phyloP scores from a whole-genome alignment of 2,113 vertebrate genomes.

The Dipodomys ordii region DNA sequence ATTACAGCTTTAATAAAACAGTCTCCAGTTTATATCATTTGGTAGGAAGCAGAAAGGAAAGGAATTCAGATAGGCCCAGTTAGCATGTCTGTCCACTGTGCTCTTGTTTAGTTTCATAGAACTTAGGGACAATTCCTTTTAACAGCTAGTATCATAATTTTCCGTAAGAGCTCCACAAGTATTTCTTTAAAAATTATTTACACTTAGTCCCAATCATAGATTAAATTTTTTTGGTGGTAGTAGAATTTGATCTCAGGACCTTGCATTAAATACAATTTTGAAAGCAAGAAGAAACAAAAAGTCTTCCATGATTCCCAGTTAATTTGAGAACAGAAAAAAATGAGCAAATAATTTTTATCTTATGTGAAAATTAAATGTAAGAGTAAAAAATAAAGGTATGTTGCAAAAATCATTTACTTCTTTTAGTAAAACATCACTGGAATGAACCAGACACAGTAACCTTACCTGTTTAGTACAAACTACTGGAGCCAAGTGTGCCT shows the following conservation, averaged over 20 bases:
- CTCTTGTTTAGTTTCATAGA: not conserved
- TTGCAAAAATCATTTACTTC: not conserved
- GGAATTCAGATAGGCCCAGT: not conserved
- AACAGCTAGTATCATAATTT: not conserved
- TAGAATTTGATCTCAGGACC: not conserved
- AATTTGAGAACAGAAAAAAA: not conserved
- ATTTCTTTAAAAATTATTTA: constrained; percentile 31
- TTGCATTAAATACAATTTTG: not conserved
- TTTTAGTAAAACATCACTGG: not conserved
- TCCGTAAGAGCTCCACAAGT: not conserved
- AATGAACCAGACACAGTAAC: not conserved
- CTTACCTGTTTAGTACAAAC: constrained; percentile 93
- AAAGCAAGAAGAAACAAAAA: constrained; percentile 18
- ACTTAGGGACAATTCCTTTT: constrained; percentile 17
- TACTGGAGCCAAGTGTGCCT: constrained; percentile 95
- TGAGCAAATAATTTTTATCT: not conserved
- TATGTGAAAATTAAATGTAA: constrained; percentile 15
- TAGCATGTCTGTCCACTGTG: not conserved
- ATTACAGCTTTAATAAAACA: constrained; percentile 4
- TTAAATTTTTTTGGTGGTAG: not conserved
- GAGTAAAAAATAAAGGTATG: not conserved
- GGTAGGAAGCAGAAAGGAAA: not conserved
- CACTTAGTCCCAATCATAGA: not conserved
- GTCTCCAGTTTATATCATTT: not conserved
- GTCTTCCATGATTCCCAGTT: not conserved